Evolutionary conservation across 2,888 invertebrate genomes (phyloP).

Genomic region (Ormyrus rosae): DNA sequence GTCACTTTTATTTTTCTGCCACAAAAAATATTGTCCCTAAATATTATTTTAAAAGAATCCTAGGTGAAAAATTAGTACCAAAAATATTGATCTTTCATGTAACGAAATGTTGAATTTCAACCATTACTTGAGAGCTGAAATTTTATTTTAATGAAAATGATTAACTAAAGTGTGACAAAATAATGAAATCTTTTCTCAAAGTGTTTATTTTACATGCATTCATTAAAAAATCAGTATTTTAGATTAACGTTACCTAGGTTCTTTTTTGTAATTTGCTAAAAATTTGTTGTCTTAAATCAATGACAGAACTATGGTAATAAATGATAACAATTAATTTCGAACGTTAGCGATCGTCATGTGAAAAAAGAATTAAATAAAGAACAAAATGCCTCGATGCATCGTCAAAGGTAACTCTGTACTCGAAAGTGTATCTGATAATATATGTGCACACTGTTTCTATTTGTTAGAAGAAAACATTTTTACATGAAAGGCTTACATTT

Average conservation of each 20-base stretch:
- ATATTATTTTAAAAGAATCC: slow-evolving; percentile 52
- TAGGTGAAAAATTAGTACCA: slow-evolving; percentile 11
- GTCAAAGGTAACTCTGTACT: slow-evolving; percentile 66
- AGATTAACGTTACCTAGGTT: slow-evolving; percentile 28
- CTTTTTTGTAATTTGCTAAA: slow-evolving; percentile 44
- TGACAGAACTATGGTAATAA: slow-evolving; percentile 56
- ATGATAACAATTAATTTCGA: slow-evolving; percentile 62
- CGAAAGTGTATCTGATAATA: slow-evolving; percentile 60
- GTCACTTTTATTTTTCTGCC: slow-evolving; percentile 36
- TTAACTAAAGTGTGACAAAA: not conserved
- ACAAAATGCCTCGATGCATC: slow-evolving; percentile 65
- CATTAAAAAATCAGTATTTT: slow-evolving; percentile 49
- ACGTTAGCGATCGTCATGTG: slow-evolving; percentile 63
- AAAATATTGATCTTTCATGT: slow-evolving; percentile 37
- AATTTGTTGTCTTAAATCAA: slow-evolving; percentile 47
- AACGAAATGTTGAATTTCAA: slow-evolving; percentile 15
- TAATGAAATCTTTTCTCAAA: not conserved
- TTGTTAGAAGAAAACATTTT: slow-evolving; percentile 32
- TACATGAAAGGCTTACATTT: slow-evolving; percentile 25
- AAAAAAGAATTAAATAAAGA: slow-evolving; percentile 55
- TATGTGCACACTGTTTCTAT: slow-evolving; percentile 1
- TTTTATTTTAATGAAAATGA: slow-evolving; percentile 15
- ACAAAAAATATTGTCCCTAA: slow-evolving; percentile 58
- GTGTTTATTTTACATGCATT: not conserved
- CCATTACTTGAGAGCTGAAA: not conserved